A percentile compares a stretch with the other conserved stretches of the same genome.
These are phyloP conservation scores for Stenodema calcarata DNA, from an alignment of 2,888 invertebrate species.

Conservation along the genomic window DNA sequence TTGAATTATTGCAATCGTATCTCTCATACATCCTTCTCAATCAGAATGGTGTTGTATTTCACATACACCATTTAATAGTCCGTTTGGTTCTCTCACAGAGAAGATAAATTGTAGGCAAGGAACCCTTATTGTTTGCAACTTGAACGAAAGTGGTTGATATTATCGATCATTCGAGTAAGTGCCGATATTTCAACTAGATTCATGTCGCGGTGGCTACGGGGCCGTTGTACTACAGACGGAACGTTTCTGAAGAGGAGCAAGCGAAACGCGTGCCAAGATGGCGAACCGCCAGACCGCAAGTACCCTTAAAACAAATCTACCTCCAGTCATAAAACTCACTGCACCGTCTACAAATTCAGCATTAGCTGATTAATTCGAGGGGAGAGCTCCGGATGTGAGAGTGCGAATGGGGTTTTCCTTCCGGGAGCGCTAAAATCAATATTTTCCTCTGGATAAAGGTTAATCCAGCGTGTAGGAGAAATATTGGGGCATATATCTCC, in stretches of 20 bases:
- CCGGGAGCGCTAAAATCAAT: constrained; percentile 14
- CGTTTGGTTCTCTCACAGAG: too few relatives aligned
- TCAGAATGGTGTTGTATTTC: too few relatives aligned
- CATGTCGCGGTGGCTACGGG: neutral
- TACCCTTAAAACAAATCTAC: constrained; percentile 36
- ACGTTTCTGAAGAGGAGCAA: neutral
- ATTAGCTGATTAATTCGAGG: constrained; percentile 16
- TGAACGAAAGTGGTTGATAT: neutral
- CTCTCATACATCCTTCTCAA: too few relatives aligned
- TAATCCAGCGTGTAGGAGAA: neutral
- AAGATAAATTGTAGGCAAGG: neutral
- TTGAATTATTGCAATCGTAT: too few relatives aligned
- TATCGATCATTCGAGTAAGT: neutral
- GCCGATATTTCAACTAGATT: constrained; percentile 30
- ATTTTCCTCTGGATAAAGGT: neutral
- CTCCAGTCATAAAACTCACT: constrained; percentile 16
- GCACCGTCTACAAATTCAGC: neutral
- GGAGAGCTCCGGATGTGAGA: neutral
- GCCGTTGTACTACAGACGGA: constrained; percentile 1
- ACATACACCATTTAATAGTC: too few relatives aligned
- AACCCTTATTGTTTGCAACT: neutral
- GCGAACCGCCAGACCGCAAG: constrained; percentile 31
- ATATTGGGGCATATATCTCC: neutral
- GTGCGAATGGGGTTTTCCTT: neutral
- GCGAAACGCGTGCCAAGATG: constrained; percentile 12